phyloP scores from a whole-genome alignment of 30 jellyfish, hydroid and myxozoan species.

The Euphysa ruthae region DNA sequence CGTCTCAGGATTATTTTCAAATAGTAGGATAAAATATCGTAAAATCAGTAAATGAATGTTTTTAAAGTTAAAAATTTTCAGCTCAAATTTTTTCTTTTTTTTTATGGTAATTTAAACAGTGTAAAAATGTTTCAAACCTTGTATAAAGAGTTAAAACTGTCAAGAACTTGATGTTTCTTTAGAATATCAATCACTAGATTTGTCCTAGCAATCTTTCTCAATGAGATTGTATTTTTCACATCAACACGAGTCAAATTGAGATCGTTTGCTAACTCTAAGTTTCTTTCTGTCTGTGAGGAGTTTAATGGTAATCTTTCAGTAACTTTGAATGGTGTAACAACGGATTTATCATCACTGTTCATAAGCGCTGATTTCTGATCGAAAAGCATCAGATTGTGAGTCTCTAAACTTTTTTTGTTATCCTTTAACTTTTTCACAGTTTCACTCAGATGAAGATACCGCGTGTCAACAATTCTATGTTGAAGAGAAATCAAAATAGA shows the following conservation, averaged over 20 bases:
- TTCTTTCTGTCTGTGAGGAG: not conserved
- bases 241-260: conserved; percentile 10
- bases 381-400: not conserved
- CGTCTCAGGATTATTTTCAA: no score
- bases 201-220: conserved; percentile 17
- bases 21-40: no score
- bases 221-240: conserved; percentile 12
- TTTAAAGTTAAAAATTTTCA: no score
- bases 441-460: conserved; percentile 32
- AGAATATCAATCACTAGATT: conserved; percentile 5
- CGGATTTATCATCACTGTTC: no score
- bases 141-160: conserved; percentile 7
- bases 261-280: conserved; percentile 15
- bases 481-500: no score
- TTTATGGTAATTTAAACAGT: no score
- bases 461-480: conserved; percentile 23
- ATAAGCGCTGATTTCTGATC: conserved; percentile 3
- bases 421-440: conserved; percentile 25
- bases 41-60: no score
- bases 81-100: no score
- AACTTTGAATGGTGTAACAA: no score
- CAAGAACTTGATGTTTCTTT: conserved; percentile 14
- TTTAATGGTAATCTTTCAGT: not conserved
- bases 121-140: no score
- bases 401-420: conserved; percentile 10